These are phyloP conservation scores for Coluber constrictor DNA, from an alignment of 2,797 vertebrate genomes.

Conservation along the genomic window DNA sequence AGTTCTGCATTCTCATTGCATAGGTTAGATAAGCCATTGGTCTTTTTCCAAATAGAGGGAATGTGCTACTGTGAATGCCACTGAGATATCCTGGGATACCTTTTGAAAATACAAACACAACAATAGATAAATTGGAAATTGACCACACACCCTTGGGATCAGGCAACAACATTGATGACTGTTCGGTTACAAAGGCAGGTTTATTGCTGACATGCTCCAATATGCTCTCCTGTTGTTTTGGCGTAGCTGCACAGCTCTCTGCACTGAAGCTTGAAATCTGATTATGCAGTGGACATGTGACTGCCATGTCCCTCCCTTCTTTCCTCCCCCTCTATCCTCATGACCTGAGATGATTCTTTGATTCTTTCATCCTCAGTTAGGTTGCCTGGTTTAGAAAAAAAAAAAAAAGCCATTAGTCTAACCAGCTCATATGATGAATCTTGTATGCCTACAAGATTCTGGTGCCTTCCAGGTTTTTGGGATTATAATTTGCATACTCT, in stretches of 20 bases:
- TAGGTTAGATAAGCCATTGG: background rate
- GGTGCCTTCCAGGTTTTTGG: background rate
- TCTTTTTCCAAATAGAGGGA: background rate
- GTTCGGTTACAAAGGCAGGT: background rate
- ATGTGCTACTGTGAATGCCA: too few relatives aligned
- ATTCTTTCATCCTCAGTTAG: constrained; percentile 53
- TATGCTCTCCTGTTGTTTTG: background rate
- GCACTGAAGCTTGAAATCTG: constrained; percentile 24
- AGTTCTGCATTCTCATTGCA: background rate
- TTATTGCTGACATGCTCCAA: background rate
- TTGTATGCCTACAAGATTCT: background rate
- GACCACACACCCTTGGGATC: background rate
- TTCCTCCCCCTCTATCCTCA: constrained; percentile 12
- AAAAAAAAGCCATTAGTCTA: constrained; percentile 26
- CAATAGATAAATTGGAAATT: background rate
- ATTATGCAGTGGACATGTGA: background rate
- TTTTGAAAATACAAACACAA: background rate
- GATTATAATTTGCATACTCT: background rate
- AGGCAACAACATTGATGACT: background rate
- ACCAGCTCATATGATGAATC: background rate
- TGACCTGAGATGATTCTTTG: constrained; percentile 48
- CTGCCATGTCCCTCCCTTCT: background rate
- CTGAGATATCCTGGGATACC: background rate
- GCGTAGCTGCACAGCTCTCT: background rate
- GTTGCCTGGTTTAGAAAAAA: constrained; percentile 16